Conservation (phyloP, 2,113 vertebrate genomes). For the Leiothrix lutea region DNA sequence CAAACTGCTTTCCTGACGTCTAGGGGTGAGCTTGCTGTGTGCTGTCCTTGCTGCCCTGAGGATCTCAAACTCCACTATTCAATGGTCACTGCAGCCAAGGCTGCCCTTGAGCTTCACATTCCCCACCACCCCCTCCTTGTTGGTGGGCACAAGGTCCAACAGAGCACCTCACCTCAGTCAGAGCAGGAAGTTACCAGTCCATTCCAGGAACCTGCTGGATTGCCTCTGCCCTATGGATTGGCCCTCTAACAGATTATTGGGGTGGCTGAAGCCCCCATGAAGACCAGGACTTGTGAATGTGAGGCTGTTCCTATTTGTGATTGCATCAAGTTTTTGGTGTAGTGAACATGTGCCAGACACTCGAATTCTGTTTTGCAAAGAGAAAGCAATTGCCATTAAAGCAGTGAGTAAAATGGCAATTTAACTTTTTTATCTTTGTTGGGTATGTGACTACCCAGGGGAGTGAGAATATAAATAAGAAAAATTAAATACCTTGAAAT, state of each 20-base stretch:
- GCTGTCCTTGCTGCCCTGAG: background rate
- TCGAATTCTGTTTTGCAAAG: background rate
- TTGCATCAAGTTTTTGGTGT: background rate
- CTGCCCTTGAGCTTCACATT: background rate
- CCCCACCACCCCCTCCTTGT: background rate
- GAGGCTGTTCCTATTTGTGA: background rate
- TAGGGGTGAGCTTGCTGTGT: background rate
- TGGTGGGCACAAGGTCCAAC: background rate
- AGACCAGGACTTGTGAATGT: background rate
- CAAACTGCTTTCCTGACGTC: background rate
- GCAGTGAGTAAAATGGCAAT: background rate
- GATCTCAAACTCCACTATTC: background rate
- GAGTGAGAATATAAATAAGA: constrained; percentile 30
- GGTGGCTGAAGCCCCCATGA: background rate
- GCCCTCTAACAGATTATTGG: background rate
- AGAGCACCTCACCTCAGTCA: background rate
- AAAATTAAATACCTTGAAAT: constrained; percentile 42
- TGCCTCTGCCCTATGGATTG: background rate
- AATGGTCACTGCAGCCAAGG: background rate
- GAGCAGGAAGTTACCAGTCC: background rate
- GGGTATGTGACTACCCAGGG: background rate
- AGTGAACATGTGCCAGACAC: background rate
- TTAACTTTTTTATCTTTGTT: constrained; percentile 7
- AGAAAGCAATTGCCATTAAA: background rate
- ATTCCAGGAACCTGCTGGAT: background rate